phyloP scores from a whole-genome alignment of 2,797 vertebrate species.

The Pseudocheirus occidentalis region DNA sequence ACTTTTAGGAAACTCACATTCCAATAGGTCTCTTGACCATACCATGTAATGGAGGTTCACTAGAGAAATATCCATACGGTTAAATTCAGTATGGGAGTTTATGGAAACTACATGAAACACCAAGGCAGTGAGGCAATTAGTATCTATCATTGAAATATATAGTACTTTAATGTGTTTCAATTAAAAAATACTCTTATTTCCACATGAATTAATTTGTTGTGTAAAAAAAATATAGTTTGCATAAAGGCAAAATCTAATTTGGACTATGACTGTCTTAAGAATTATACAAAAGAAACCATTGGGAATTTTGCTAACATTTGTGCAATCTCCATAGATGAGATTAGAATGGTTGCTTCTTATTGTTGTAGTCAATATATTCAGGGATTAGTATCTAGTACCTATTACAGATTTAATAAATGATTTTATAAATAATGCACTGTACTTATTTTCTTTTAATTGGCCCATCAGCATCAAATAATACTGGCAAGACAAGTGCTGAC shows the following conservation, averaged over 20 bases:
- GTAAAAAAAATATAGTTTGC: not conserved
- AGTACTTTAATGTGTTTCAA: not conserved
- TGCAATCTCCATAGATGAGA: not conserved
- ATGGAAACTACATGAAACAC: not conserved
- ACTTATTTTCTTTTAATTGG: slow-evolving; percentile 26
- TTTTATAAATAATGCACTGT: not conserved
- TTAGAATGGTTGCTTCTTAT: not conserved
- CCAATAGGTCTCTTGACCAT: not conserved
- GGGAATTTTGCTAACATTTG: not conserved
- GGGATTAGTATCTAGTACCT: not conserved
- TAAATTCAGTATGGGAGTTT: slow-evolving; percentile 21
- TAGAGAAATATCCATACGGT: not conserved
- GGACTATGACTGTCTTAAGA: not conserved
- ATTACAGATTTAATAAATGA: not conserved
- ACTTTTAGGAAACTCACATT: not conserved
- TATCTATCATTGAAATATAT: not conserved
- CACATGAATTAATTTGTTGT: slow-evolving; percentile 11
- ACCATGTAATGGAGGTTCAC: not conserved
- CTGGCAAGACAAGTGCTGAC: slow-evolving; percentile 26
- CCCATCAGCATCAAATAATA: not conserved
- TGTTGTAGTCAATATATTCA: not conserved
- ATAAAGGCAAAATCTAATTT: slow-evolving; percentile 8
- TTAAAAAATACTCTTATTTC: slow-evolving; percentile 42
- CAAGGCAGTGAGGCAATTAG: not conserved
- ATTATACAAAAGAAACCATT: not conserved